These are phyloP conservation scores for Callyntrura sp. DNA, from an alignment of 2,888 invertebrate genomes.

Conservation along the genomic window DNA sequence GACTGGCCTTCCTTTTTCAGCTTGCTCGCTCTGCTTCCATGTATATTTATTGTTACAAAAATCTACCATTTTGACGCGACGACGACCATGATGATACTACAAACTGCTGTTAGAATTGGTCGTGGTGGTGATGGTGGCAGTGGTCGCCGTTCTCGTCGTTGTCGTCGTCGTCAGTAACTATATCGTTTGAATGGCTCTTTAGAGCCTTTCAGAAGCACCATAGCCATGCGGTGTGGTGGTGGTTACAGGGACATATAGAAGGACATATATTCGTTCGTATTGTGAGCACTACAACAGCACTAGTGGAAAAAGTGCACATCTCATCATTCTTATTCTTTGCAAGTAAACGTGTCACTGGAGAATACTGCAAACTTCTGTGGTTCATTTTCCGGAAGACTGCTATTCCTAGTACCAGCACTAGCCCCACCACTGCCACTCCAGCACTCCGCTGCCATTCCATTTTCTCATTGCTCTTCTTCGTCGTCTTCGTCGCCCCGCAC, in stretches of 20 bases:
- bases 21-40: conserved; percentile 3
- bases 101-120: conserved; percentile 57
- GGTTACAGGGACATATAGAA: conserved; percentile 41
- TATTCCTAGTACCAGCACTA: conserved; percentile 56
- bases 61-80: conserved; percentile 62
- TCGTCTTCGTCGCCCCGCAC: conserved; percentile 5
- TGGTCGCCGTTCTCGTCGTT: not conserved
- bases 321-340: conserved; percentile 81
- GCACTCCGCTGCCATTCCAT: conserved; percentile 31
- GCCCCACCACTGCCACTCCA: conserved; percentile 27
- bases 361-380: conserved; percentile 80
- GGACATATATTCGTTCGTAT: conserved; percentile 56
- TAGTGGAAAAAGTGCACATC: conserved; percentile 74
- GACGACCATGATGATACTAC: conserved; percentile 59
- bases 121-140: conserved; percentile 37
- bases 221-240: conserved; percentile 52
- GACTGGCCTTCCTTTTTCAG: conserved; percentile 48
- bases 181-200: conserved; percentile 74
- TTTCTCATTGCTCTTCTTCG: conserved; percentile 58
- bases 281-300: conserved; percentile 10
- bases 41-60: conserved; percentile 54
- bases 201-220: conserved; percentile 67
- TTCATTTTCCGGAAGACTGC: conserved; percentile 81
- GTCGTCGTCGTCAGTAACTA: conserved; percentile 47
- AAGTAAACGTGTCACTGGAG: conserved; percentile 81